Evolutionary conservation across 2,113 vertebrate species (phyloP).

Genomic region (Burhinus bistriatus): DNA sequence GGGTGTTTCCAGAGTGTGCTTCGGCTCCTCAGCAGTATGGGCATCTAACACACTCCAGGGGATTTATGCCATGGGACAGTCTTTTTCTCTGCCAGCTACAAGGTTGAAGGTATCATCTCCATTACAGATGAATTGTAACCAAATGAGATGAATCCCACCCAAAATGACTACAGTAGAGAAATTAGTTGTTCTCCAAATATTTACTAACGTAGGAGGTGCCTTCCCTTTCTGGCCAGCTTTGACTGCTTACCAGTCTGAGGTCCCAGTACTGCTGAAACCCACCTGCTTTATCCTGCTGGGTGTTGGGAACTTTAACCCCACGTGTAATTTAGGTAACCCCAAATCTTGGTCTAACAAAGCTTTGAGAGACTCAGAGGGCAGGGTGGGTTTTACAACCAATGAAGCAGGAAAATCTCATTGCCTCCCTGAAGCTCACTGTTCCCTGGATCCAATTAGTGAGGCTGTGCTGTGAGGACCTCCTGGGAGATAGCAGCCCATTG

Average conservation of each 20-base stretch:
- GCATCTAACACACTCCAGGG: not conserved
- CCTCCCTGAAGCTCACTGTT: not conserved
- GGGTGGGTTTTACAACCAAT: too few species aligned
- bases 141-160: not conserved
- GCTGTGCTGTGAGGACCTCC: not conserved
- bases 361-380: not conserved
- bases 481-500: not conserved
- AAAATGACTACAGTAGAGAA: not conserved
- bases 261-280: not conserved
- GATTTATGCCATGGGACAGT: not conserved
- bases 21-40: not conserved
- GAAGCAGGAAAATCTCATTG: not conserved
- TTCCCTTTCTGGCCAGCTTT: not conserved
- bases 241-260: not conserved
- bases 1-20: not conserved
- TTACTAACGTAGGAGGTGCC: not conserved
- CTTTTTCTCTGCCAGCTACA: not conserved
- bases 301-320: not conserved
- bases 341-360: not conserved
- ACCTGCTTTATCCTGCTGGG: not conserved
- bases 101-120: not conserved
- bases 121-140: not conserved
- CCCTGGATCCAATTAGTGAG: not conserved
- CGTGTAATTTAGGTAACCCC: not conserved
- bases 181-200: not conserved